phyloP scores from a whole-genome alignment of 2,797 vertebrate genomes.

The Scomberomorus guttatus region DNA sequence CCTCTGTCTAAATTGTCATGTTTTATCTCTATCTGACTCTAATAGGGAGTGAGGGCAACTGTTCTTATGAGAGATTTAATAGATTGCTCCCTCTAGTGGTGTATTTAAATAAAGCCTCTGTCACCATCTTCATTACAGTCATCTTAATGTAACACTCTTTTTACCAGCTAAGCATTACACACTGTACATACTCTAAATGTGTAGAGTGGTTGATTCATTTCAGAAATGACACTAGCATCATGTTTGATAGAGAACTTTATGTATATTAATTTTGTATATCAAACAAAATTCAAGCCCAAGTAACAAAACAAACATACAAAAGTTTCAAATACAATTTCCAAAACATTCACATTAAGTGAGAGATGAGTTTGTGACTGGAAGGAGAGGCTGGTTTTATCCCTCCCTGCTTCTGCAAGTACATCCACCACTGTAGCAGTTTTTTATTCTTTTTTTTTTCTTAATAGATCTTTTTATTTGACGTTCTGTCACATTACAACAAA shows the following conservation, averaged over 20 bases:
- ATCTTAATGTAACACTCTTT: neutral
- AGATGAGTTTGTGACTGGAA: no score
- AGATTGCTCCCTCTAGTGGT: constrained; percentile 60
- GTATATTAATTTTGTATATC: neutral
- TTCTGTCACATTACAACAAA: no score
- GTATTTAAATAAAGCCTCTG: neutral
- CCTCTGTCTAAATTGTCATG: neutral
- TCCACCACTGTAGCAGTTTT: no score
- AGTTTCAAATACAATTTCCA: no score
- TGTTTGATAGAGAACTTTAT: neutral
- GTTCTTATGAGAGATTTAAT: neutral
- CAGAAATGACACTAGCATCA: neutral
- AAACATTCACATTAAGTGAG: no score
- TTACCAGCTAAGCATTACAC: neutral
- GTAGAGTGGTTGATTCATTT: neutral
- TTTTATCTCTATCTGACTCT: neutral
- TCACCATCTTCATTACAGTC: neutral
- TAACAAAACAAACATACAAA: no score
- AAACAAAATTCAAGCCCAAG: neutral
- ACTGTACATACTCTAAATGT: neutral
- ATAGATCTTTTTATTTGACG: no score
- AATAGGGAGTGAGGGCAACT: rapidly evolving
- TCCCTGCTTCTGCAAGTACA: no score
- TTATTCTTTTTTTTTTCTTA: no score
- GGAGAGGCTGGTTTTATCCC: no score